phyloP scores from a whole-genome alignment of 2,797 vertebrate genomes.

The Betta splendens region DNA sequence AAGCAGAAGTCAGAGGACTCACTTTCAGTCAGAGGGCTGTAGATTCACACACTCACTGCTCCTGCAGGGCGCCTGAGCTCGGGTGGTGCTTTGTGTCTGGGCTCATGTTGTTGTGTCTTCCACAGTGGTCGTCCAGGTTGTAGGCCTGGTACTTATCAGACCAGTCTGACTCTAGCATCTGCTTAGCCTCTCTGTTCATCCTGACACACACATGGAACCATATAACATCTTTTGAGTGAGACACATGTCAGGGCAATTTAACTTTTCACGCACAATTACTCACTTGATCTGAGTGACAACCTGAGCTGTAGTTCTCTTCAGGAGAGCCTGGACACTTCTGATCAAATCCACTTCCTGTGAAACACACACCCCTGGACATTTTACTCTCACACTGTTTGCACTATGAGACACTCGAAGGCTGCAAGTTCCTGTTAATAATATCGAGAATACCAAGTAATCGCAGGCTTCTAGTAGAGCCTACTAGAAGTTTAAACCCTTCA shows the following conservation, averaged over 20 bases:
- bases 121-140: constrained; percentile 81
- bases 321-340: constrained; percentile 88
- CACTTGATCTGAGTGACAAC: constrained; percentile 88
- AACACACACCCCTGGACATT: constrained; percentile 20
- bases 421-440: too few species aligned
- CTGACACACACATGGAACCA: constrained; percentile 70
- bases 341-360: constrained; percentile 90
- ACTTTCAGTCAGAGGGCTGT: background rate
- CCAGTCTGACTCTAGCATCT: constrained; percentile 88
- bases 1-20: background rate
- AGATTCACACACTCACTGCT: constrained; percentile 83
- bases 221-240: too few species aligned
- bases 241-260: background rate
- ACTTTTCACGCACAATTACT: too few species aligned
- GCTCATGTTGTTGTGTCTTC: constrained; percentile 81
- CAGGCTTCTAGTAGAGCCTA: too few species aligned
- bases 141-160: constrained; percentile 90
- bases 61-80: constrained; percentile 81
- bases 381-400: background rate
- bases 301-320: constrained; percentile 88
- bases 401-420: background rate
- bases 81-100: constrained; percentile 82
- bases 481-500: too few species aligned
- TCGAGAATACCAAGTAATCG: too few species aligned
- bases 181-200: constrained; percentile 84